These are phyloP conservation scores for Lanistes nyassanus DNA, from an alignment of 1,140 invertebrate species.

Conservation along the genomic window DNA sequence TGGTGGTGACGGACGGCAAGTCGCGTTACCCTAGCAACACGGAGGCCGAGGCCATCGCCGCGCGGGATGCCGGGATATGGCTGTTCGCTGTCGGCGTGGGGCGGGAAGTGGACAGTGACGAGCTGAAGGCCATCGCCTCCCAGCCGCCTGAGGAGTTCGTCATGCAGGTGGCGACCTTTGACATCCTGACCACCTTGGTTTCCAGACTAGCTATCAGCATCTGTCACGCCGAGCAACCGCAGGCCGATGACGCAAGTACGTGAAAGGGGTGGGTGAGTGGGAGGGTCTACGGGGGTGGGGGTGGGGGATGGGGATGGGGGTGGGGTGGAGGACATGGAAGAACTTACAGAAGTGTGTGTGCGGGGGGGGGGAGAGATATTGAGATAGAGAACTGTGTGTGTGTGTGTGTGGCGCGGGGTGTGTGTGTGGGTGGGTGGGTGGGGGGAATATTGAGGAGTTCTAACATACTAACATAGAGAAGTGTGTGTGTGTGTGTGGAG, in stretches of 20 bases:
- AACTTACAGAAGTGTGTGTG: no score
- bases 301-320: neutral
- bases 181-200: conserved; percentile 43
- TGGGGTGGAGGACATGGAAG: neutral
- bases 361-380: no score
- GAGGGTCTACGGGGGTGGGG: neutral
- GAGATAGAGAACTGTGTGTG: no score
- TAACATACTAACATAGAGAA: neutral
- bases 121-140: conserved; percentile 25
- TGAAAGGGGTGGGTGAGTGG: neutral
- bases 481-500: conserved; percentile 5
- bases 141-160: conserved; percentile 19
- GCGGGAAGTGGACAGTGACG: neutral
- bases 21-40: conserved; percentile 21
- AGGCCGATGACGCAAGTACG: conserved; percentile 12
- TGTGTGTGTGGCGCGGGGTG: no score
- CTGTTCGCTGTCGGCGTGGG: conserved; percentile 33
- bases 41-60: conserved; percentile 14
- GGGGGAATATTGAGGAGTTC: neutral
- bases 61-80: conserved; percentile 10
- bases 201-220: conserved; percentile 45
- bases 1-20: conserved; percentile 37
- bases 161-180: conserved; percentile 46
- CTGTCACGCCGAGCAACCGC: conserved; percentile 21
- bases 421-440: neutral